phyloP scores from a whole-genome alignment of 2,797 vertebrate species.

The Coranthus polyacanthus region DNA sequence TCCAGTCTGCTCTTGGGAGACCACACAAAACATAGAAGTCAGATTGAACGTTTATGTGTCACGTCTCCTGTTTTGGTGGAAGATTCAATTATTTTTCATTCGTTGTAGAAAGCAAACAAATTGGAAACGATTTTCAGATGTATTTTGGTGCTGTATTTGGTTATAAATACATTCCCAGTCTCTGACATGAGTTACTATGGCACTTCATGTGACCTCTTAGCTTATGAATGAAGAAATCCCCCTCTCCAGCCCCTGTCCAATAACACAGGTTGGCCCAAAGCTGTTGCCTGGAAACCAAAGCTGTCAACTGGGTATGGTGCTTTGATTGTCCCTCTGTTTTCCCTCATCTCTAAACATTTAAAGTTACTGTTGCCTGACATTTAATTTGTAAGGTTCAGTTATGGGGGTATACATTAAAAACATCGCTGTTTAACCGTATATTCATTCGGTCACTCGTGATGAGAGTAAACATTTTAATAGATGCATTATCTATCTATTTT shows the following conservation, averaged over 20 bases:
- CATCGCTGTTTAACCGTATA: too few relatives aligned
- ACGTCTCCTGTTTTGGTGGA: conserved; percentile 7
- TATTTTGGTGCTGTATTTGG: conserved; percentile 17
- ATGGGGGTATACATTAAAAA: too few relatives aligned
- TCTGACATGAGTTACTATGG: conserved; percentile 63
- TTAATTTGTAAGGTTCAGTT: not conserved
- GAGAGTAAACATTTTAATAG: too few relatives aligned
- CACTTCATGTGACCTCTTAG: conserved; percentile 70
- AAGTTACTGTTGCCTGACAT: conserved; percentile 12
- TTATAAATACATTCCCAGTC: conserved; percentile 14
- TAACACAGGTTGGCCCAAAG: conserved; percentile 63
- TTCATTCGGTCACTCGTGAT: too few relatives aligned
- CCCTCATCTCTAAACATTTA: conserved; percentile 12
- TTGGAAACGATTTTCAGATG: conserved; percentile 10
- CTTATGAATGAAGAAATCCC: conserved; percentile 67
- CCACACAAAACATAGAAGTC: conserved; percentile 27
- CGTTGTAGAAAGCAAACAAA: conserved; percentile 14
- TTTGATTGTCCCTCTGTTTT: conserved; percentile 25
- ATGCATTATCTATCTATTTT: too few relatives aligned
- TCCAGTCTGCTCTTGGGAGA: conserved; percentile 8
- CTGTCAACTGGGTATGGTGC: conserved; percentile 59
- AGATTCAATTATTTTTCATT: conserved; percentile 25
- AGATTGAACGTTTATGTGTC: conserved; percentile 4
- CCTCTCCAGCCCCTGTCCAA: conserved; percentile 27
- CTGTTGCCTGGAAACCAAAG: conserved; percentile 75